Percentiles rank a stretch among this genome's conserved stretches.
Conservation (phyloP, 2,888 invertebrate species). For the Fragum whitleyi region DNA sequence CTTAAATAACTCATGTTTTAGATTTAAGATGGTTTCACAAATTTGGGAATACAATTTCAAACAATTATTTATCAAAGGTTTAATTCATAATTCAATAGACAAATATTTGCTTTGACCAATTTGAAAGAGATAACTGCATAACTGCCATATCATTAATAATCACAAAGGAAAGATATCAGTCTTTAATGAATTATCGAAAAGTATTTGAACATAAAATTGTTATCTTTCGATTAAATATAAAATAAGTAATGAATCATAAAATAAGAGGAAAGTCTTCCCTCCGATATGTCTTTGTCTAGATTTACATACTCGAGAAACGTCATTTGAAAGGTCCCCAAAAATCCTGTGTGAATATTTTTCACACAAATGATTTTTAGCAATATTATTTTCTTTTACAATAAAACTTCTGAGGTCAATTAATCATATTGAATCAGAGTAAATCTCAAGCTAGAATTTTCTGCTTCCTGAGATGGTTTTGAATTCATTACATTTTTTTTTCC, state of each 20-base stretch:
- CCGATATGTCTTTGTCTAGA: not conserved
- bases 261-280: not conserved
- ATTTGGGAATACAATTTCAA: too few relatives aligned
- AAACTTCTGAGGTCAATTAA: too few relatives aligned
- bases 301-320: not conserved
- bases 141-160: not conserved
- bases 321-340: not conserved
- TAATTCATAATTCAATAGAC: constrained; percentile 14
- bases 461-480: too few relatives aligned
- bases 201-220: constrained; percentile 13
- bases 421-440: too few relatives aligned
- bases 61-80: not conserved
- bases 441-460: too few relatives aligned
- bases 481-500: too few relatives aligned
- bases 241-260: constrained; percentile 1
- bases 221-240: constrained; percentile 14
- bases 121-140: constrained; percentile 1
- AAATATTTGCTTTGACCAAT: constrained; percentile 15
- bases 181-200: not conserved
- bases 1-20: too few relatives aligned
- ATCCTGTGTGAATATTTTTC: too few relatives aligned
- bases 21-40: too few relatives aligned
- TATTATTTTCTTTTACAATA: too few relatives aligned
- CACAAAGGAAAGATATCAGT: not conserved
- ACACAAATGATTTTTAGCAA: too few relatives aligned